A percentile compares a stretch with the other conserved stretches of the same genome.
Conservation (phyloP, 2,888 invertebrate genomes). For the Glaucopsyche alexis region DNA sequence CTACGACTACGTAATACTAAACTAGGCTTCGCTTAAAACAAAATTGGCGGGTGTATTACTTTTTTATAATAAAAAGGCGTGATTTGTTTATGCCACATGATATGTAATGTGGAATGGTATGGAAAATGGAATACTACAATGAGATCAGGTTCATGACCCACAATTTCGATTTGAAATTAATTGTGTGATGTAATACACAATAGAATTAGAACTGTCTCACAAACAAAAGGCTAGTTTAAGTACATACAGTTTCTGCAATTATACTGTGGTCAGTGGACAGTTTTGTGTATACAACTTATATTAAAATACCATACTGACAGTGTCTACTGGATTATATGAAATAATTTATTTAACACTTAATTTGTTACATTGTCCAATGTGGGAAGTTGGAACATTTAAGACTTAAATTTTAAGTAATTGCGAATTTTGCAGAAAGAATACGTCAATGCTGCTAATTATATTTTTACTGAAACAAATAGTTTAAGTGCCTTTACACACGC, state of each 20-base stretch:
- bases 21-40: constrained; percentile 20
- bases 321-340: no score
- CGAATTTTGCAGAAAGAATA: not conserved
- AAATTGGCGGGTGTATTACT: constrained; percentile 18
- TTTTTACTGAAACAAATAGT: no score
- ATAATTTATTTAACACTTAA: not conserved
- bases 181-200: no score
- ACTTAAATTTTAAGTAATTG: not conserved
- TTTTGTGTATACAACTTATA: no score
- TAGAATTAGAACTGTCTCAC: no score
- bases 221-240: no score
- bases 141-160: not conserved
- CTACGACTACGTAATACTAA: constrained; percentile 25
- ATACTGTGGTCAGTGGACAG: no score
- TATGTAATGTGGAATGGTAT: not conserved
- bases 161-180: not conserved
- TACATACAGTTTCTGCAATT: no score
- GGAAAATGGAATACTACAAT: not conserved
- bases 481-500: no score
- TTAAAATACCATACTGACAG: no score
- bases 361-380: not conserved
- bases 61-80: not conserved
- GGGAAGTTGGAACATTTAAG: not conserved
- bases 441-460: no score
- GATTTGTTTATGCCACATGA: not conserved